Percentiles rank a stretch among this genome's conserved stretches.
phyloP scores from a whole-genome alignment of 2,113 vertebrate genomes.

The Phylloscopus trochiloides region DNA sequence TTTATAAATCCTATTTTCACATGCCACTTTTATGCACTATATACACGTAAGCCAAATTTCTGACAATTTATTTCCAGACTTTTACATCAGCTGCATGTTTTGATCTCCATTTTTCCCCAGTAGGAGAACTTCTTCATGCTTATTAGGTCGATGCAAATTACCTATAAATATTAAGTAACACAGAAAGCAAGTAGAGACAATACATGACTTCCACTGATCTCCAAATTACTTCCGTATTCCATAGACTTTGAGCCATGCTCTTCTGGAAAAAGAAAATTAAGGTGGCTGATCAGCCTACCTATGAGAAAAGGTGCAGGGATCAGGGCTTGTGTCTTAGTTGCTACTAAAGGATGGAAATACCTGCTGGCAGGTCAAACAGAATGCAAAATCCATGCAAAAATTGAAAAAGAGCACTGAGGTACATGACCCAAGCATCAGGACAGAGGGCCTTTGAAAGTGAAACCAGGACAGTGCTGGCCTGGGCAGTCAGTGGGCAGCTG shows the following conservation, averaged over 20 bases:
- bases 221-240: not conserved
- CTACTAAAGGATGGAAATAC: not conserved
- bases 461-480: not conserved
- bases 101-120: not conserved
- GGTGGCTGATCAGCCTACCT: not conserved
- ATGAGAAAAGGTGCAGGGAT: not conserved
- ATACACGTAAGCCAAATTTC: not conserved
- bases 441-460: not conserved
- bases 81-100: not conserved
- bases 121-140: rapidly evolving
- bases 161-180: not conserved
- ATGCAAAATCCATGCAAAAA: not conserved
- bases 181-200: not conserved
- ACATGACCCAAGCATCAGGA: not conserved
- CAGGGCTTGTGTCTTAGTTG: not conserved
- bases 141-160: not conserved
- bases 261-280: not conserved
- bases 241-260: not conserved
- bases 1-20: not conserved
- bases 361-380: not conserved
- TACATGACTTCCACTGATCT: not conserved
- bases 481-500: not conserved
- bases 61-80: not conserved
- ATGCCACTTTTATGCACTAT: not conserved
- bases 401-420: not conserved